These are phyloP conservation scores for Teleopsis dalmanni DNA, from an alignment of 1,140 invertebrate species.

Conservation along the genomic window DNA sequence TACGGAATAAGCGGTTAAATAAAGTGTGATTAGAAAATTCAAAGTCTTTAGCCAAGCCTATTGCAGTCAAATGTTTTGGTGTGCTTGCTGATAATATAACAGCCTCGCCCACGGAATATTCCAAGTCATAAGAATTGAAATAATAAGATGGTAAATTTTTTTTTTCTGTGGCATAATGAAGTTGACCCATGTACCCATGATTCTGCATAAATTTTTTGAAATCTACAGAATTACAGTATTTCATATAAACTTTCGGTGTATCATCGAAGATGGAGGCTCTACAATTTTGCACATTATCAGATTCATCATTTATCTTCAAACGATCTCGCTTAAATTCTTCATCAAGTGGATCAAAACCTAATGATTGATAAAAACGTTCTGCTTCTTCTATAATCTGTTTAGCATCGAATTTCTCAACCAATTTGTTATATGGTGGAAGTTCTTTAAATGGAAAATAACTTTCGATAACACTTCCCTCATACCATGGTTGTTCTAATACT, in stretches of 20 bases:
- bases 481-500: conserved; percentile 36
- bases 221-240: conserved; percentile 37
- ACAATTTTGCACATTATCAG: conserved; percentile 30
- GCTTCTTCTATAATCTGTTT: conserved; percentile 28
- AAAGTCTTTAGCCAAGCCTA: conserved; percentile 21
- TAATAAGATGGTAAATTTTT: conserved; percentile 49
- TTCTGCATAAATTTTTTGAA: conserved; percentile 42
- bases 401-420: conserved; percentile 22
- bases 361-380: conserved; percentile 30
- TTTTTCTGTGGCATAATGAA: conserved; percentile 65
- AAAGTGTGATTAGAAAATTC: conserved; percentile 24
- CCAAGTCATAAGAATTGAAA: conserved; percentile 53
- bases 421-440: conserved; percentile 31
- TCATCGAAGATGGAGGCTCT: conserved; percentile 32
- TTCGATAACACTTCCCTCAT: conserved; percentile 33
- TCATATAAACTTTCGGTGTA: conserved; percentile 31
- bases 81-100: conserved; percentile 57
- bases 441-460: conserved; percentile 25
- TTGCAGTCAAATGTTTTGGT: conserved; percentile 48
- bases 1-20: conserved; percentile 49
- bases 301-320: conserved; percentile 33
- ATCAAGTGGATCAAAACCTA: conserved; percentile 25
- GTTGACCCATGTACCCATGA: conserved; percentile 72
- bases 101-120: conserved; percentile 64
- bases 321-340: conserved; percentile 27